Conservation (phyloP, 2,113 vertebrate species). For the Sigmodon hispidus region DNA sequence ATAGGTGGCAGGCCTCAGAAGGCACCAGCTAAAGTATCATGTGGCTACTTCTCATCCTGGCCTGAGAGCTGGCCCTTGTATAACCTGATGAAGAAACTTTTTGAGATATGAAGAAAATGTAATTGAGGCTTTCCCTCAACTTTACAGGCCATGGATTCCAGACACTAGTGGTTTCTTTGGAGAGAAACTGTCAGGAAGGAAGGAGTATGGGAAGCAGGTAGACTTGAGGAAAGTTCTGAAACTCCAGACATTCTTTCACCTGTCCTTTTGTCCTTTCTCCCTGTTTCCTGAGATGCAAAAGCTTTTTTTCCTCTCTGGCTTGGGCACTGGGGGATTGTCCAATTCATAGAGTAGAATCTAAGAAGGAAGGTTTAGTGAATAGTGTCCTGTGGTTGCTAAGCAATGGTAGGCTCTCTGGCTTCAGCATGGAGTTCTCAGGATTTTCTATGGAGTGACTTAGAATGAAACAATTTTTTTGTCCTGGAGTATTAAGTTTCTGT, state of each 20-base stretch:
- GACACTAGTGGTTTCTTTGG: not conserved
- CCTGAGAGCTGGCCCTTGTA: fast-evolving
- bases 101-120: not conserved
- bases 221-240: not conserved
- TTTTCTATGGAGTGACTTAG: slow-evolving; percentile 5
- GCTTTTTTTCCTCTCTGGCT: not conserved
- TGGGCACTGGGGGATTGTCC: not conserved
- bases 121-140: not conserved
- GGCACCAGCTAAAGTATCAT: too few relatives aligned
- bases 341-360: not conserved
- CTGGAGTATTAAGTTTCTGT: slow-evolving; percentile 33
- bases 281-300: not conserved
- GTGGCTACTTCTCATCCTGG: not conserved
- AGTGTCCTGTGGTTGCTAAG: not conserved
- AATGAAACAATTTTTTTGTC: not conserved
- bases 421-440: not conserved
- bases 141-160: not conserved
- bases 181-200: not conserved
- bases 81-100: not conserved
- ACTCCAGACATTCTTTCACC: not conserved
- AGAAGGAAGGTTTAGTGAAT: not conserved
- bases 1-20: not conserved
- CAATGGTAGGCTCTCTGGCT: not conserved
- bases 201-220: not conserved
- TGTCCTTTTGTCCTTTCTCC: not conserved